Evolutionary conservation across 2,888 invertebrate species (phyloP).

Genomic region (Zele albiditarsus): DNA sequence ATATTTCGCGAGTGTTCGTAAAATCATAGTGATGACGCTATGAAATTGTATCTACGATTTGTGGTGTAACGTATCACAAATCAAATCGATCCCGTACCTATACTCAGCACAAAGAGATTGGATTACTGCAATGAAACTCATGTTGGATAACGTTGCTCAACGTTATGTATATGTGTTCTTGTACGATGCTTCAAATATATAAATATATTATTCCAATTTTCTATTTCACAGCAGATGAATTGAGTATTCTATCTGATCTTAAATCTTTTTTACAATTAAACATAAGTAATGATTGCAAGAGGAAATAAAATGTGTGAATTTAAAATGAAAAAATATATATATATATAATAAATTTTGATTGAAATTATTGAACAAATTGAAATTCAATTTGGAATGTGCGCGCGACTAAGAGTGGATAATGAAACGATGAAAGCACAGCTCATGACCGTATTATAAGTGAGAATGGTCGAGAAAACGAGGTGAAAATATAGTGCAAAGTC

Average conservation of each 20-base stretch:
- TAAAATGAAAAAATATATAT: background rate
- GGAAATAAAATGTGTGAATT: background rate
- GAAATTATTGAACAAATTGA: background rate
- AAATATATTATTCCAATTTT: no score
- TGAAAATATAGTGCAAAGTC: slow-evolving; percentile 4
- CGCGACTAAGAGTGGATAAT: background rate
- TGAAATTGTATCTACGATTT: background rate
- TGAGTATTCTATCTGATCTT: no score
- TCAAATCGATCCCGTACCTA: slow-evolving; percentile 8
- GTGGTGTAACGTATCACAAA: slow-evolving; percentile 17
- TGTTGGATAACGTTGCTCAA: background rate
- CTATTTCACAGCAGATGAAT: no score
- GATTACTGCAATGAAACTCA: slow-evolving; percentile 23
- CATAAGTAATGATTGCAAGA: no score
- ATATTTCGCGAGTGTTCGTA: background rate
- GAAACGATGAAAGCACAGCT: background rate
- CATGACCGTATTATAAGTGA: slow-evolving; percentile 12
- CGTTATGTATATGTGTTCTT: background rate
- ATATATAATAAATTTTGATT: background rate
- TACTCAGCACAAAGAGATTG: background rate
- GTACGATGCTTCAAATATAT: no score
- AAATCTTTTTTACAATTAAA: no score
- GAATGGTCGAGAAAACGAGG: slow-evolving; percentile 3
- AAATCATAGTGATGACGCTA: background rate
- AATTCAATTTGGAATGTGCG: background rate